phyloP scores from a whole-genome alignment of 2,113 vertebrate genomes.

The Lota lota region DNA sequence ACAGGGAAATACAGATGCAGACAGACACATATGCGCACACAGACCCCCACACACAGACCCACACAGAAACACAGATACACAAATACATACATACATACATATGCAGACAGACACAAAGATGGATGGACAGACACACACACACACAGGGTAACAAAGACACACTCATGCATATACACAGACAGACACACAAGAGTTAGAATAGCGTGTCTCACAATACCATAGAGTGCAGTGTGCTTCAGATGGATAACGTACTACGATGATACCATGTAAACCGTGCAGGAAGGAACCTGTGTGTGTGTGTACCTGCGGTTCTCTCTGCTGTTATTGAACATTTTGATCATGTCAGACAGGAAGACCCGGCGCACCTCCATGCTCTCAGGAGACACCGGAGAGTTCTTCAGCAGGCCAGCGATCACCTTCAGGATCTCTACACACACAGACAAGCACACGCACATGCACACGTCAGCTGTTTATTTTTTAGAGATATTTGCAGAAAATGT shows the following conservation, averaged over 20 bases:
- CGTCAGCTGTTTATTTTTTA: not conserved
- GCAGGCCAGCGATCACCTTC: slow-evolving; percentile 90
- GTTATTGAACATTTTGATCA: slow-evolving; percentile 99
- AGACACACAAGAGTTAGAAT: slow-evolving; percentile 1
- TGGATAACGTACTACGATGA: no score
- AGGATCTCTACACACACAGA: slow-evolving; percentile 79
- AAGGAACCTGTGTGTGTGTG: slow-evolving; percentile 24
- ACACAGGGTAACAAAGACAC: no score
- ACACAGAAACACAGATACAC: not conserved
- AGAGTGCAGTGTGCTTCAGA: no score
- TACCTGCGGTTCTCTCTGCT: slow-evolving; percentile 96
- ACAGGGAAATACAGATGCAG: not conserved
- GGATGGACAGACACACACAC: not conserved
- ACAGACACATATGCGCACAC: not conserved
- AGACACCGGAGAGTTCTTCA: slow-evolving; percentile 83
- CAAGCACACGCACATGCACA: not conserved
- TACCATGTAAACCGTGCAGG: not conserved
- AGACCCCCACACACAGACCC: not conserved
- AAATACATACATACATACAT: not conserved
- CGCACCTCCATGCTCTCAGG: slow-evolving; percentile 90
- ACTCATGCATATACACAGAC: not conserved
- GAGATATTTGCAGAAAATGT: not conserved
- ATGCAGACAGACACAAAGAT: not conserved
- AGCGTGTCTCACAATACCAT: not conserved
- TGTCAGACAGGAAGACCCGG: slow-evolving; percentile 92